Evolutionary conservation across 2,888 invertebrate species (phyloP).

Genomic region (Fragum sueziense): DNA sequence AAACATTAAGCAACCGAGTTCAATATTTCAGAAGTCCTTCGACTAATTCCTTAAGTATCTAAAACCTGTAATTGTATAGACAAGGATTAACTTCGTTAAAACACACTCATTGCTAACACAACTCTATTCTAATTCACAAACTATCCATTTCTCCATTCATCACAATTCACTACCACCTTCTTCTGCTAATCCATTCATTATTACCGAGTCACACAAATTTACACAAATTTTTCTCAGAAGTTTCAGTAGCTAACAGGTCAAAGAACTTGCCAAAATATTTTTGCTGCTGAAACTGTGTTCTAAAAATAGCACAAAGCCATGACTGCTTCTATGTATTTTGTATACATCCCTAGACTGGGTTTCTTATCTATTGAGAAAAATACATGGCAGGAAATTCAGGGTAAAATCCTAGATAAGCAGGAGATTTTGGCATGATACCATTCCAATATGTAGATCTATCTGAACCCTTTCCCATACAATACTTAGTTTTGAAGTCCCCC

Average conservation of each 20-base stretch:
- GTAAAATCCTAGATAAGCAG: not conserved
- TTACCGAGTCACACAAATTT: not conserved
- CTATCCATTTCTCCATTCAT: not conserved
- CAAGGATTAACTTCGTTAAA: no score
- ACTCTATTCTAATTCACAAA: no score
- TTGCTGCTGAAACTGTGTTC: constrained; percentile 7
- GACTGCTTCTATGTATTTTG: constrained; percentile 7
- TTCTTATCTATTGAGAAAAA: constrained; percentile 8
- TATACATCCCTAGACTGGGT: constrained; percentile 7
- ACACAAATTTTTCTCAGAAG: not conserved
- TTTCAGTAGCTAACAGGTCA: not conserved
- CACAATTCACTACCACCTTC: constrained; percentile 1
- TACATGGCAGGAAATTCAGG: not conserved
- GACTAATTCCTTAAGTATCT: no score
- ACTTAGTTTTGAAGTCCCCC: no score
- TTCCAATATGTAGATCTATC: not conserved
- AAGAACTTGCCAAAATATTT: constrained; percentile 9
- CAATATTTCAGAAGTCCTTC: no score
- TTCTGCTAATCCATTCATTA: constrained; percentile 11
- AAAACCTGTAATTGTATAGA: no score
- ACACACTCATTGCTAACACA: no score
- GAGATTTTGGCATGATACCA: constrained; percentile 10
- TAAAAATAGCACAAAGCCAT: constrained; percentile 19
- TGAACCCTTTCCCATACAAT: not conserved
- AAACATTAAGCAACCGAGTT: no score